Conservation (phyloP, 2,888 invertebrate genomes). For the Lobophora halterata region DNA sequence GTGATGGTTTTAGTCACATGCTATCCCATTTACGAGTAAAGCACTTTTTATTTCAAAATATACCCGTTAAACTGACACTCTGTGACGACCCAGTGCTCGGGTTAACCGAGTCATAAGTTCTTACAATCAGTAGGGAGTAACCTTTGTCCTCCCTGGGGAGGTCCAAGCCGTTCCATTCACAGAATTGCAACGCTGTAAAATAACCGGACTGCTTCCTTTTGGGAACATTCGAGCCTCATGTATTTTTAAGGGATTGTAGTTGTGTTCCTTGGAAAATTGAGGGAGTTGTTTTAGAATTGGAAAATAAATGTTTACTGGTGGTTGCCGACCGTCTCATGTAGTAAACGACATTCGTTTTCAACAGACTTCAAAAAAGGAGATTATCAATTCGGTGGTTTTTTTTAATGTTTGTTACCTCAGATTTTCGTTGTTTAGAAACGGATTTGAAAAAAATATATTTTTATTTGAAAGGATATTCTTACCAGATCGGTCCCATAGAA, state of each 20-base stretch:
- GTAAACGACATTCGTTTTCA: no score
- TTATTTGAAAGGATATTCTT: no score
- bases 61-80: slow-evolving; percentile 27
- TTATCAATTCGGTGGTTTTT: no score
- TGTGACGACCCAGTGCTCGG: slow-evolving; percentile 39
- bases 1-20: no score
- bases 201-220: slow-evolving; percentile 34
- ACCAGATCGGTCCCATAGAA: no score
- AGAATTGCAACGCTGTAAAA: slow-evolving; percentile 61
- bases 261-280: slow-evolving; percentile 32
- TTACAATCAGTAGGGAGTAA: slow-evolving; percentile 56
- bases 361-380: no score
- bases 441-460: no score
- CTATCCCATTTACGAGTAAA: no score
- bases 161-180: slow-evolving; percentile 53
- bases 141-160: slow-evolving; percentile 31
- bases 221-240: slow-evolving; percentile 38
- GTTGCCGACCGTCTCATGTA: no score
- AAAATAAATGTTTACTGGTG: no score
- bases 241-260: slow-evolving; percentile 38
- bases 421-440: no score
- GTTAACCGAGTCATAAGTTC: slow-evolving; percentile 58
- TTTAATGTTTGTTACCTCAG: no score
- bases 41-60: not conserved
- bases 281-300: slow-evolving; percentile 13